Conservation (phyloP, 1,140 invertebrate species). For the Cylas formicarius region DNA sequence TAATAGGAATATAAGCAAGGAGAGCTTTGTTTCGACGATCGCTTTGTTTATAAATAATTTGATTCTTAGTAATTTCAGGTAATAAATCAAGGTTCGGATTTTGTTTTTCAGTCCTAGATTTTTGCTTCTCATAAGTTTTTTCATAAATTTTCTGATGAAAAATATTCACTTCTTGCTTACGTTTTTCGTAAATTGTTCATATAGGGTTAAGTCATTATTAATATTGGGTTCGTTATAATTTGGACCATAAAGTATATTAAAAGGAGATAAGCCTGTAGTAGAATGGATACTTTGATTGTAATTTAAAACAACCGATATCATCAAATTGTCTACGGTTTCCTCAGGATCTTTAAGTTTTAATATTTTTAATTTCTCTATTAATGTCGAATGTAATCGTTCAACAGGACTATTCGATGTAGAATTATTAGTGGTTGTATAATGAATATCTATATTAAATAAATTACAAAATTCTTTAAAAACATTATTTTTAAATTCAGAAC, state of each 20-base stretch:
- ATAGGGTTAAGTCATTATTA: background rate
- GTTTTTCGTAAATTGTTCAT: constrained; percentile 7
- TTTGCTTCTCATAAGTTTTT: constrained; percentile 2
- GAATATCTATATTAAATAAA: constrained; percentile 21
- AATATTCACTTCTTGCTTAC: constrained; percentile 9
- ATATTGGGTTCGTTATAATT: constrained; percentile 8
- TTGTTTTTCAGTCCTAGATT: background rate
- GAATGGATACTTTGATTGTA: constrained; percentile 21
- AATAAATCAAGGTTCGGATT: background rate
- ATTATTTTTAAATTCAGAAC: constrained; percentile 26
- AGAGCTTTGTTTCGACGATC: background rate
- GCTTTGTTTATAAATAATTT: constrained; percentile 1
- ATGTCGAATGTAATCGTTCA: constrained; percentile 20
- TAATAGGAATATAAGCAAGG: constrained; percentile 1
- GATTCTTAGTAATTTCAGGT: constrained; percentile 1
- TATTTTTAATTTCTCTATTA: constrained; percentile 17
- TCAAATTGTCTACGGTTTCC: constrained; percentile 10
- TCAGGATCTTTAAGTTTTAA: constrained; percentile 8
- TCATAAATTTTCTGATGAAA: constrained; percentile 5
- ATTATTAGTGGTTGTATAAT: constrained; percentile 15
- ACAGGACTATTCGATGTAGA: constrained; percentile 16
- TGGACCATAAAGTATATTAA: constrained; percentile 25
- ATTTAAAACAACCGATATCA: constrained; percentile 14
- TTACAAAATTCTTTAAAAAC: constrained; percentile 23
- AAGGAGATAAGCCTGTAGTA: constrained; percentile 14